phyloP scores from a whole-genome alignment of 2,888 invertebrate species.

The Laothoe populi region DNA sequence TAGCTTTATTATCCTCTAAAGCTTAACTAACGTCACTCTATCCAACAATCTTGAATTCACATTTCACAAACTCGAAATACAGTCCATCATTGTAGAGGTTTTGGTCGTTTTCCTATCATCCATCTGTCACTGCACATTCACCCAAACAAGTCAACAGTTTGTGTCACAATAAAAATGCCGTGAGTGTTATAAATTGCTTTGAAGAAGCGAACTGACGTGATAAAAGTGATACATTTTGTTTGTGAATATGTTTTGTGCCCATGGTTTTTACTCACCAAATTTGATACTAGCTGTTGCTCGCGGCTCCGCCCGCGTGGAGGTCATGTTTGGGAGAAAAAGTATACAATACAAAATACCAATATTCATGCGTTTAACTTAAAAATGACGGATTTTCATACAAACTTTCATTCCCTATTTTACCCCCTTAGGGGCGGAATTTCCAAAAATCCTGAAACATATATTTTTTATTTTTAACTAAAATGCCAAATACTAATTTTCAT shows the following conservation, averaged over 20 bases:
- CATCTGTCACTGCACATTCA: slow-evolving; percentile 9
- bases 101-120: slow-evolving; percentile 1
- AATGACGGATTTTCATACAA: too few species aligned
- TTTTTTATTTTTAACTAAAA: too few species aligned
- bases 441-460: too few species aligned
- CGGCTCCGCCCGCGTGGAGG: too few species aligned
- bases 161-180: background rate
- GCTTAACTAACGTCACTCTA: background rate
- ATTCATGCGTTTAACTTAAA: too few species aligned
- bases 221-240: slow-evolving; percentile 6
- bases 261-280: too few species aligned
- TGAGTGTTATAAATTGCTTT: slow-evolving; percentile 18
- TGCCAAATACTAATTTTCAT: too few species aligned
- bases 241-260: background rate
- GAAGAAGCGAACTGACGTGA: slow-evolving; percentile 1
- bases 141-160: slow-evolving; percentile 5
- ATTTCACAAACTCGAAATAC: slow-evolving; percentile 6
- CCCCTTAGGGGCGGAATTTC: too few species aligned
- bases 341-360: too few species aligned
- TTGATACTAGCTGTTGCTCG: too few species aligned
- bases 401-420: too few species aligned
- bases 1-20: background rate
- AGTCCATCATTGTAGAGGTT: slow-evolving; percentile 8
- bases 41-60: background rate
- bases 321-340: too few species aligned